Evolutionary conservation across 2,888 invertebrate species (phyloP).

Genomic region (Brachyopa scutellaris): DNA sequence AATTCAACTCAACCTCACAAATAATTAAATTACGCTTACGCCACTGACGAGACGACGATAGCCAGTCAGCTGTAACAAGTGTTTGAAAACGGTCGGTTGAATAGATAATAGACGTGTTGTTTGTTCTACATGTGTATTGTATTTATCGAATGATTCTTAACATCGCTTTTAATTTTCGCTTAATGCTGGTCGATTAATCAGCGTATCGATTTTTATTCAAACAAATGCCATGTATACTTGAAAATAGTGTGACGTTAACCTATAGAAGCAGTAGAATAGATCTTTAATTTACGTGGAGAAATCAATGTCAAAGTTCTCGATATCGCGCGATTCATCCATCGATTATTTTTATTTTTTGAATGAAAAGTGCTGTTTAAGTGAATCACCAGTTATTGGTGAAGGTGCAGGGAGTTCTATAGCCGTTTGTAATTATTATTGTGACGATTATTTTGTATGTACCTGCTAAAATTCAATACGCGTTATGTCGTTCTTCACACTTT

Average conservation of each 20-base stretch:
- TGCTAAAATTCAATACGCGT: constrained; percentile 20
- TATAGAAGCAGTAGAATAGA: no score
- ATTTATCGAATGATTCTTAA: not conserved
- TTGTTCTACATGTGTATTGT: not conserved
- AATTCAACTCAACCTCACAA: no score
- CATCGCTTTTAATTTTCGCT: no score
- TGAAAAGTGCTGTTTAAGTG: constrained; percentile 25
- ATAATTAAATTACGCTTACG: no score
- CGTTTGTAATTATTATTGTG: no score
- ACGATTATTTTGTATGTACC: no score
- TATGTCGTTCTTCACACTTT: constrained; percentile 83
- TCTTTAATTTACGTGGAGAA: no score
- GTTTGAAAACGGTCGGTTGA: not conserved
- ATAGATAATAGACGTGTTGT: not conserved
- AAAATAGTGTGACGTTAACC: no score
- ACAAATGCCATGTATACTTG: no score
- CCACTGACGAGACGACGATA: constrained; percentile 2
- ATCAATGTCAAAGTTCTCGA: constrained; percentile 36
- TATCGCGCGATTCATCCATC: constrained; percentile 22
- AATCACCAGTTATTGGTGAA: not conserved
- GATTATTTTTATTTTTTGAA: constrained; percentile 7
- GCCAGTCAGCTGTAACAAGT: constrained; percentile 29
- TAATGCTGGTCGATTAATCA: no score
- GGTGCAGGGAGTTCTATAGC: not conserved
- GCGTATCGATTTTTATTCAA: no score